These are phyloP conservation scores for Tetragonula clypearis DNA, from an alignment of 1,140 invertebrate genomes.

Conservation along the genomic window DNA sequence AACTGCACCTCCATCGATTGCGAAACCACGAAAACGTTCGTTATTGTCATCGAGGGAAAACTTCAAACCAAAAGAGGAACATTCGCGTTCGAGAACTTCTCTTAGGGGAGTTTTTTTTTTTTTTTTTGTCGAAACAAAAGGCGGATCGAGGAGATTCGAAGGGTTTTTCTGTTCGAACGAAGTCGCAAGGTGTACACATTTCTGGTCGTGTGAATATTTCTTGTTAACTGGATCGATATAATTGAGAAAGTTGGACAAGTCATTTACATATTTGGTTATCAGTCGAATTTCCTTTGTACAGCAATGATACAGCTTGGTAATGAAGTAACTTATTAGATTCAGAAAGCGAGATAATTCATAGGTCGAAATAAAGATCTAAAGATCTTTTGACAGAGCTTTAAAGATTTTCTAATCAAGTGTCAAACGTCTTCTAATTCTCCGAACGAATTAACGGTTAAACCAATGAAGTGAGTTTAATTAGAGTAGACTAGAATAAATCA, in stretches of 20 bases:
- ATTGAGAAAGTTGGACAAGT: not conserved
- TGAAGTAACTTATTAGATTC: too few relatives aligned
- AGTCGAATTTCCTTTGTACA: not conserved
- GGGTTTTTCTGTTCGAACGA: not conserved
- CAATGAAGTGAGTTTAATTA: too few relatives aligned
- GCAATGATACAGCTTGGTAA: not conserved
- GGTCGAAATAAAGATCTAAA: too few relatives aligned
- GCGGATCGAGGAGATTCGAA: not conserved
- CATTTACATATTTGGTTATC: not conserved
- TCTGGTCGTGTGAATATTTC: not conserved
- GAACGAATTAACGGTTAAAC: too few relatives aligned
- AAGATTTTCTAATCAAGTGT: too few relatives aligned
- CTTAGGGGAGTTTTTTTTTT: not conserved
- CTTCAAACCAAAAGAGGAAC: not conserved
- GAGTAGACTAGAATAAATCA: too few relatives aligned
- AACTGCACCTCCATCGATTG: constrained; percentile 2
- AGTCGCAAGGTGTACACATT: not conserved
- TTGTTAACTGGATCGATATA: not conserved
- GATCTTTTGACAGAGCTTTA: too few relatives aligned
- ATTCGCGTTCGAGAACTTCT: not conserved
- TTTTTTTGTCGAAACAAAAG: not conserved
- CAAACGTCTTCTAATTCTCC: too few relatives aligned
- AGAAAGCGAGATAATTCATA: too few relatives aligned
- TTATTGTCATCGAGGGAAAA: constrained; percentile 20
- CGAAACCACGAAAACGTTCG: constrained; percentile 21